Evolutionary conservation across 92 coral and sea anemone genomes (phyloP), one percentile per base, ranked within the genome.

Genomic region (Zoanthus sansibaricus): DNA sequence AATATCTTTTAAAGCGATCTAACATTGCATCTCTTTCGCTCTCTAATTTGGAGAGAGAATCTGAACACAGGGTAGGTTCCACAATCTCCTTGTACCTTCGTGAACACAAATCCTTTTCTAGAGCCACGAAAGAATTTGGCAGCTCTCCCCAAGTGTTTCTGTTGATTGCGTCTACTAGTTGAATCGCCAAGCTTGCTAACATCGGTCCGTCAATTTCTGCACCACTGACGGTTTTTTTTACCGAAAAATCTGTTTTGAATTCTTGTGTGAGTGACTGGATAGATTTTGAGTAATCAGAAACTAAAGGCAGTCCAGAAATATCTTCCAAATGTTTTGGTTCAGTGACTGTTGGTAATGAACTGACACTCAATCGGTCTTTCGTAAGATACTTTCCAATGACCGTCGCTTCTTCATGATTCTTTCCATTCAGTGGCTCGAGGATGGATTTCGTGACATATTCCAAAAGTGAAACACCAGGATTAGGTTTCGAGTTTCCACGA

Each of bases 351-450:
- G 93, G 91, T 69, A 92, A 77, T 13, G 56, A 55, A 16, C 87
- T 58, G 9, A 90, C 93, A 68, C 67, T 78, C 20, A 84, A 72
- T 58, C 56, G 74, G 71, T 83, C 33, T 51, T 90, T 75, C 64
- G 91, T 74, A 55, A 92, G 87, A 62, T 87, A 88, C 52, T 70
- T 90, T 16, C 75, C 87, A 31, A 92, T 77, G 46, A 82, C 82
- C 48, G 73, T 56, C 8, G 91, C 83, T 79, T 64, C 76, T 15
- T 77, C 87, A 18, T 73, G 83, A 7, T 73, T 74, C 18, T 79
- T 46, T 8, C 16, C 14, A 2, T 73, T 30, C 18, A 15, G 69
- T 5, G 88, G 78, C 71, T 48, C 18, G 4, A 88, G 62, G 30
- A 91, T 10, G 2, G 64, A 9, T 48, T 87, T 69, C 17, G 76